These are phyloP conservation scores for Neodiprion virginianus DNA, from an alignment of 1,140 invertebrate species.

Conservation along the genomic window DNA sequence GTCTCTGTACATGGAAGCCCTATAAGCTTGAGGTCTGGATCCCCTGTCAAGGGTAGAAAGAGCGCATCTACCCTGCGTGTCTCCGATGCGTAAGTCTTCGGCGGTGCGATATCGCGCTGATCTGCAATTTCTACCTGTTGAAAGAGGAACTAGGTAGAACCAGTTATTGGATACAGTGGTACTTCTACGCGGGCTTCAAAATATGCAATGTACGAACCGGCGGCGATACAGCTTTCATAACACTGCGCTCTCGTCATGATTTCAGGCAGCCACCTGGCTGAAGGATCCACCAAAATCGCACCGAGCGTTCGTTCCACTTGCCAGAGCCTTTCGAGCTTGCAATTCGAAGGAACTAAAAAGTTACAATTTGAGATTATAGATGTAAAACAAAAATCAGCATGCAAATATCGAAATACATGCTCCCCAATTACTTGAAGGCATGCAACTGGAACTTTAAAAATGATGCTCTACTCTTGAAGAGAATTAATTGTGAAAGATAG, in stretches of 20 bases:
- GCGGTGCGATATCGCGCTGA: conserved; percentile 50
- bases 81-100: conserved; percentile 36
- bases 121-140: conserved; percentile 41
- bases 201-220: conserved; percentile 30
- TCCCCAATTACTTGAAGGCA: no score
- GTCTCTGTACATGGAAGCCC: conserved; percentile 51
- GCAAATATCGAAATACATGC: no score
- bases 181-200: no score
- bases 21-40: conserved; percentile 49
- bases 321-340: conserved; percentile 42
- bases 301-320: conserved; percentile 51
- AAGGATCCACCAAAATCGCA: conserved; percentile 44
- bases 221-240: conserved; percentile 45
- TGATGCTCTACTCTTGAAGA: no score
- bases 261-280: conserved; percentile 29
- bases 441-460: no score
- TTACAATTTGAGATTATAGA: not conserved
- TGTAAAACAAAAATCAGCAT: no score
- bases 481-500: no score
- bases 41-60: conserved; percentile 43
- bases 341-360: conserved; percentile 40
- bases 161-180: not conserved
- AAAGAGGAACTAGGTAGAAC: conserved; percentile 13
- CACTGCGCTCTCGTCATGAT: conserved; percentile 40
- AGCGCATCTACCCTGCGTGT: conserved; percentile 44